Conservation (phyloP, 2,888 invertebrate genomes). For the Amblyjoppa fuscipennis region DNA sequence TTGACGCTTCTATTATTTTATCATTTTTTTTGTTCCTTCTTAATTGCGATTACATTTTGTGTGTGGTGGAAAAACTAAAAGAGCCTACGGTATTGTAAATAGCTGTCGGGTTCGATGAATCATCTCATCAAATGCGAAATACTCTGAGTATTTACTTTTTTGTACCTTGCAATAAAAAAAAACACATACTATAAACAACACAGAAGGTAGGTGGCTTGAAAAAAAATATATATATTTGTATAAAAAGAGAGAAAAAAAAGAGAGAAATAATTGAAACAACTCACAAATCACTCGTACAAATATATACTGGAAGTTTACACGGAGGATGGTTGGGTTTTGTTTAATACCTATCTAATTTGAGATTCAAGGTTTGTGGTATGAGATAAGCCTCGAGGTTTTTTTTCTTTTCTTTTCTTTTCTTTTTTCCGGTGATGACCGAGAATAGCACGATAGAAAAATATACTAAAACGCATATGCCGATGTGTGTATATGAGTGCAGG, state of each 20-base stretch:
- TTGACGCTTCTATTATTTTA: background rate
- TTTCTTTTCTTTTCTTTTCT: conserved; percentile 47
- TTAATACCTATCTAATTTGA: conserved; percentile 69
- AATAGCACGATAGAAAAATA: conserved; percentile 77
- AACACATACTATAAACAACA: conserved; percentile 58
- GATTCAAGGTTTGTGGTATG: conserved; percentile 62
- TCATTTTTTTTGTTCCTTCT: conserved; percentile 1
- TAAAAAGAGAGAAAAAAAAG: conserved; percentile 69
- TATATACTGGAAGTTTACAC: conserved; percentile 81
- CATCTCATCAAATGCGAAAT: conserved; percentile 42
- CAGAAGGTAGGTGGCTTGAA: conserved; percentile 66
- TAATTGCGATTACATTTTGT: conserved; percentile 38
- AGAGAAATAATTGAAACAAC: conserved; percentile 71
- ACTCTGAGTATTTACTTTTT: conserved; percentile 54
- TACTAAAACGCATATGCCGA: conserved; percentile 75
- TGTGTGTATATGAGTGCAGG: conserved; percentile 56
- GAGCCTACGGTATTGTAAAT: conserved; percentile 22
- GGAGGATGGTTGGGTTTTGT: conserved; percentile 71
- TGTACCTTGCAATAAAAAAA: conserved; percentile 70
- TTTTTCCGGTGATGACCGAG: conserved; percentile 61
- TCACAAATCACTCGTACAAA: conserved; percentile 76
- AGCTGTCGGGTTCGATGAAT: conserved; percentile 14
- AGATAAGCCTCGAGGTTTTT: conserved; percentile 60
- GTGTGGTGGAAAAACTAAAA: conserved; percentile 33
- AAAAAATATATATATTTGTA: conserved; percentile 50